phyloP scores from a whole-genome alignment of 2,888 invertebrate genomes.

The Petrolisthes cinctipes region DNA sequence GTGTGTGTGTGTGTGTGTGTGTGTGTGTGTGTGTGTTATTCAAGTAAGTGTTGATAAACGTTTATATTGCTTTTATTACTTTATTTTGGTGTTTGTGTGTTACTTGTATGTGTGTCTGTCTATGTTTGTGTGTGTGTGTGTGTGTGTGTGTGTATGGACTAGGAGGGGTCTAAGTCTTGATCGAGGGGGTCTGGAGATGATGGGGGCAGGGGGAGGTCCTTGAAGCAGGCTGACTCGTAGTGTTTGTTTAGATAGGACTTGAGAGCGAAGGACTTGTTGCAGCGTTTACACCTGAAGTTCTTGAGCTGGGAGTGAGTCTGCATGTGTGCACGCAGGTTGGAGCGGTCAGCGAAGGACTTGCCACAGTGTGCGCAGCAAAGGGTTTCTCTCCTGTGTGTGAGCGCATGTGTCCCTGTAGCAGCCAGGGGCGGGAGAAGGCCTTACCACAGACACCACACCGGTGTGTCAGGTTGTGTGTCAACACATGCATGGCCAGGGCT shows the following conservation, averaged over 20 bases:
- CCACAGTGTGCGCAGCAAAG: constrained; percentile 92
- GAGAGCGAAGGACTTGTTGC: constrained; percentile 91
- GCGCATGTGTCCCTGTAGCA: constrained; percentile 86
- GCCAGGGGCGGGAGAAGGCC: constrained; percentile 97
- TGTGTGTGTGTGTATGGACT: neutral
- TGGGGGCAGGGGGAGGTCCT: constrained; percentile 32
- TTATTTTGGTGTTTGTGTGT: neutral
- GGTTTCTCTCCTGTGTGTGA: constrained; percentile 96
- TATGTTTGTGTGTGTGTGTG: neutral
- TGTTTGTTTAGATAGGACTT: constrained; percentile 97
- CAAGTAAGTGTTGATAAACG: neutral
- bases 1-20: neutral
- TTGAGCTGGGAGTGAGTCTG: constrained; percentile 94
- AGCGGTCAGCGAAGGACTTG: constrained; percentile 94
- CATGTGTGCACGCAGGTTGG: constrained; percentile 93
- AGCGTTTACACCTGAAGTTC: constrained; percentile 87
- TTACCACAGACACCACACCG: constrained; percentile 91
- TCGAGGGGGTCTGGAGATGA: neutral
- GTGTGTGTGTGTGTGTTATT: neutral
- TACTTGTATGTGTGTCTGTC: neutral
- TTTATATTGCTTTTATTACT: neutral
- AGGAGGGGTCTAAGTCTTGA: neutral
- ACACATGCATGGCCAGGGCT: constrained; percentile 92
- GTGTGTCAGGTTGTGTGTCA: constrained; percentile 16
- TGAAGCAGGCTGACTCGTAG: constrained; percentile 85